A percentile compares a stretch with the other conserved stretches of the same genome.
These are phyloP conservation scores for Hormiphora californensis DNA, from an alignment of 37 sponge, comb jelly and placozoan species.

Conservation along the genomic window DNA sequence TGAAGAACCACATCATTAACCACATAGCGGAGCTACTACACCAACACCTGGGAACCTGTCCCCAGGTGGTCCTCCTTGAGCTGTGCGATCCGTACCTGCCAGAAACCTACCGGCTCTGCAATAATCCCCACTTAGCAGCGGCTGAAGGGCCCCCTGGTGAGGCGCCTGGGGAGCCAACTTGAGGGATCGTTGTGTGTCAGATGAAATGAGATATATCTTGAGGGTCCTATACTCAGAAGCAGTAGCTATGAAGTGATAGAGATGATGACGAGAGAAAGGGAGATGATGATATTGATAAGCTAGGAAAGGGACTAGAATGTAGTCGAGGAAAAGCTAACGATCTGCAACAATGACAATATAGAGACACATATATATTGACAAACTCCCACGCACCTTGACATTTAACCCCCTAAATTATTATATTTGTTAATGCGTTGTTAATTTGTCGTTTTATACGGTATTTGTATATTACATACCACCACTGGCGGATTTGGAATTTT, in stretches of 20 bases:
- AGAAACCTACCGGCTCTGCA: background rate
- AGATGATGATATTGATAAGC: no score
- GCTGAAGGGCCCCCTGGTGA: no score
- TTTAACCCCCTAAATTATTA: background rate
- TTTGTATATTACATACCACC: slow-evolving; percentile 26
- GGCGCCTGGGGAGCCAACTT: no score
- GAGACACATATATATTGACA: no score
- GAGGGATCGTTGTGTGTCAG: no score
- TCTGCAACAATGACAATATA: no score
- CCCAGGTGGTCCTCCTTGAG: slow-evolving; percentile 2
- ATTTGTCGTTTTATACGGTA: slow-evolving; percentile 53
- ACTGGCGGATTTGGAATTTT: slow-evolving; percentile 52
- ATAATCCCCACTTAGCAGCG: slow-evolving; percentile 18
- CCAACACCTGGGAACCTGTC: slow-evolving; percentile 40
- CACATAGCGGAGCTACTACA: slow-evolving; percentile 47
- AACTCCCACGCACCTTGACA: background rate
- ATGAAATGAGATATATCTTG: no score
- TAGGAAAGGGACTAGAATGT: no score
- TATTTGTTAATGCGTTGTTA: slow-evolving; percentile 45
- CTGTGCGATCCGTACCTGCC: slow-evolving; percentile 44
- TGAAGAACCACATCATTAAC: slow-evolving; percentile 51
- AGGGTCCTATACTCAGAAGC: no score
- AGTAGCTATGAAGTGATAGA: no score
- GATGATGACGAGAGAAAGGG: no score
- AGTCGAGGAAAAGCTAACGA: no score